These are phyloP conservation scores for Sminthurinus signatus DNA, from an alignment of 1,140 invertebrate species.

Conservation along the genomic window DNA sequence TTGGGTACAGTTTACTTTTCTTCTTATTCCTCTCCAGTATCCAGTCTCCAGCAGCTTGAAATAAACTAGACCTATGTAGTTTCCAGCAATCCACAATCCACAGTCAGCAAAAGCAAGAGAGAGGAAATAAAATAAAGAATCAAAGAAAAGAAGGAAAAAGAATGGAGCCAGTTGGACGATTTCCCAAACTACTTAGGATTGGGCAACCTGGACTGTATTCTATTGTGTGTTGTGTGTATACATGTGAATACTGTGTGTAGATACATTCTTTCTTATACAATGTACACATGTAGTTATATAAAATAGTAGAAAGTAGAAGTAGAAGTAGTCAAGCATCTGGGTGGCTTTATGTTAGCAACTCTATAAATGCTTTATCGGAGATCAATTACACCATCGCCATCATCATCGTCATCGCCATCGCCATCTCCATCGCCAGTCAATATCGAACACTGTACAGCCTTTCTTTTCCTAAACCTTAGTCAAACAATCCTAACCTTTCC, in stretches of 20 bases:
- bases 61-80: too few species aligned
- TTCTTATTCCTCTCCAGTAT: too few species aligned
- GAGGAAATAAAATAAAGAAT: neutral
- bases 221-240: too few species aligned
- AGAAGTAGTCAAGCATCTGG: neutral
- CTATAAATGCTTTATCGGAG: conserved; percentile 32
- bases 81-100: too few species aligned
- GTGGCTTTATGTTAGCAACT: neutral
- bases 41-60: too few species aligned
- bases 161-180: conserved; percentile 26
- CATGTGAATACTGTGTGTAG: too few species aligned
- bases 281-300: too few species aligned
- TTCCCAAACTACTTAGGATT: conserved; percentile 21
- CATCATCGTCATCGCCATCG: too few species aligned
- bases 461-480: neutral
- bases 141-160: neutral
- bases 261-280: too few species aligned
- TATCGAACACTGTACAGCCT: neutral
- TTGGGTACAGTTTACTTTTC: too few species aligned
- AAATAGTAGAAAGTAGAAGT: neutral
- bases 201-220: neutral
- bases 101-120: neutral
- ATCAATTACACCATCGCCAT: conserved; percentile 29
- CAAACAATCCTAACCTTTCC: neutral
- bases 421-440: conserved; percentile 2